These are phyloP conservation scores for Eilema griseolum DNA, from an alignment of 2,888 invertebrate genomes.

Conservation along the genomic window DNA sequence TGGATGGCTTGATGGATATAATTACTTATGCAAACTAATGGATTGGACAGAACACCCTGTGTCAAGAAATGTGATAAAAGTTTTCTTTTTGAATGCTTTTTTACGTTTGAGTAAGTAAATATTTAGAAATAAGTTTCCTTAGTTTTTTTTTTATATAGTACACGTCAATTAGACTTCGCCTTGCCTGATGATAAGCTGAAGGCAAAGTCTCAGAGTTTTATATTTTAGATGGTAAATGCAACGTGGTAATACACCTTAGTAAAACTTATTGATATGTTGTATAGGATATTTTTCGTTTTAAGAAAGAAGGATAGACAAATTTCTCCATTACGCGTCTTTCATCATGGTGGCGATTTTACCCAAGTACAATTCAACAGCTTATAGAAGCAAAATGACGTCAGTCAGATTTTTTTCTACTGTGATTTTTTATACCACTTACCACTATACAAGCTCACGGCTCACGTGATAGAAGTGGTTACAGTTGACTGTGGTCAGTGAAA, in stretches of 20 bases:
- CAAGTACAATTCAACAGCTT: constrained; percentile 83
- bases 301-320: constrained; percentile 96
- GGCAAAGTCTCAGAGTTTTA: no score
- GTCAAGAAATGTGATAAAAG: constrained; percentile 23
- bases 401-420: no score
- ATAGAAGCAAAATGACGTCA: no score
- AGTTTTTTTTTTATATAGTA: no score
- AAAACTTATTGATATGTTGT: constrained; percentile 92
- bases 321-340: constrained; percentile 95
- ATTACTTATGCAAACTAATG: constrained; percentile 33
- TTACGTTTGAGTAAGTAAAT: no score
- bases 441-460: no score
- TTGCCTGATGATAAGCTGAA: no score
- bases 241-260: constrained; percentile 94
- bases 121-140: no score
- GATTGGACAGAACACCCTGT: constrained; percentile 27
- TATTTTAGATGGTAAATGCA: constrained; percentile 85
- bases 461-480: no score
- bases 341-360: constrained; percentile 93
- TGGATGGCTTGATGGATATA: constrained; percentile 34
- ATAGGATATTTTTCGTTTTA: constrained; percentile 95
- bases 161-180: no score
- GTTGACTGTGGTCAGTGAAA: no score
- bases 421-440: no score
- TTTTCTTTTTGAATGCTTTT: not conserved